A percentile compares a stretch with the other conserved stretches of the same genome.
phyloP scores from a whole-genome alignment of 2,797 vertebrate genomes.

The Liparis tanakae region DNA sequence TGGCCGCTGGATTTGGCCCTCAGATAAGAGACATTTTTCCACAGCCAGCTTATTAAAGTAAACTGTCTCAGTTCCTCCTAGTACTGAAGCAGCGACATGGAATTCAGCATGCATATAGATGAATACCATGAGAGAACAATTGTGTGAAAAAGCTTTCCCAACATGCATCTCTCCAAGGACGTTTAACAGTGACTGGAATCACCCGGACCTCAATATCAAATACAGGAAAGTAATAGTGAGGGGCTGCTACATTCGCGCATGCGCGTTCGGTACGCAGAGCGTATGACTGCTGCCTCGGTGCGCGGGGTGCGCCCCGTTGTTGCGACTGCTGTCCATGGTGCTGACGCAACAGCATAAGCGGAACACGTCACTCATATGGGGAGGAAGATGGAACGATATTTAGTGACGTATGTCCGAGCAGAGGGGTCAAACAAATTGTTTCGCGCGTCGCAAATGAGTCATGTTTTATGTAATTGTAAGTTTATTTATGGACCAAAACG shows the following conservation, averaged over 20 bases:
- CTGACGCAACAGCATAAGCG: slow-evolving; percentile 20
- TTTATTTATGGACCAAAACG: too few relatives aligned
- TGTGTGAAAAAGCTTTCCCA: neutral
- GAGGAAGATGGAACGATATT: too few relatives aligned
- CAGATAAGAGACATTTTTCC: neutral
- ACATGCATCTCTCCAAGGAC: neutral
- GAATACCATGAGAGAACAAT: neutral
- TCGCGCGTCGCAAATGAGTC: too few relatives aligned
- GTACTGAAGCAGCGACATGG: neutral
- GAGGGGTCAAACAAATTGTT: rapidly evolving
- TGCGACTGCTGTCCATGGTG: slow-evolving; percentile 54
- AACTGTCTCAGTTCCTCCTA: neutral
- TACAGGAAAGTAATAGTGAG: neutral
- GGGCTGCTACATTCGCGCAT: slow-evolving; percentile 14
- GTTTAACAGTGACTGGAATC: neutral
- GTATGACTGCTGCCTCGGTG: neutral
- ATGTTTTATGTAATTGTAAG: neutral
- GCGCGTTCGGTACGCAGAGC: slow-evolving; percentile 1
- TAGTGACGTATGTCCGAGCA: rapidly evolving
- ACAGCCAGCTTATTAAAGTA: neutral
- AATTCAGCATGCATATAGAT: neutral
- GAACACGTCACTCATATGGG: too few relatives aligned
- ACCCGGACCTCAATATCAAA: neutral
- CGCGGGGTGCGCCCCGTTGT: slow-evolving; percentile 8
- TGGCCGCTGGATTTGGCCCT: neutral